A percentile compares a stretch with the other conserved stretches of the same genome.
Conservation (phyloP, 1,140 invertebrate genomes). For the Trigoniulus corallinus region DNA sequence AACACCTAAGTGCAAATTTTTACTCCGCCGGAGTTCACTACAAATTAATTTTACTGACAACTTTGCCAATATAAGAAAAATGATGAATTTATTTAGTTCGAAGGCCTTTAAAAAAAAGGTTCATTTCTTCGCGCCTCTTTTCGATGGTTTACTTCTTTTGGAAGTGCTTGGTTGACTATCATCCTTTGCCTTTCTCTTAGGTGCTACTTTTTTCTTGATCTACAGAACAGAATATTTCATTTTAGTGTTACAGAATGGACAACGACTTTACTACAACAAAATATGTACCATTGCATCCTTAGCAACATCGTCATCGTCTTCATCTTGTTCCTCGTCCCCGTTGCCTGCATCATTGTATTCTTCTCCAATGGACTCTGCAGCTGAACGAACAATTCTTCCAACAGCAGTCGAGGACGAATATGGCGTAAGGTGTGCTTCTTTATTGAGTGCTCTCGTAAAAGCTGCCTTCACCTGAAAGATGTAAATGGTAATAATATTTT, state of each 20-base stretch:
- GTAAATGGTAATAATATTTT: not conserved
- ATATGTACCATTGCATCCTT: conserved; percentile 51
- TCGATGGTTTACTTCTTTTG: too few relatives aligned
- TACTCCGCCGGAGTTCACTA: too few relatives aligned
- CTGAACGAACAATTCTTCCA: conserved; percentile 22
- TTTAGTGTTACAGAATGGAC: not conserved
- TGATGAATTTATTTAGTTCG: too few relatives aligned
- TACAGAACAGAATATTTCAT: not conserved
- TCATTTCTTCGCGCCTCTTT: too few relatives aligned
- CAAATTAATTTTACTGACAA: too few relatives aligned
- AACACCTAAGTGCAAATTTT: too few relatives aligned
- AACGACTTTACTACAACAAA: not conserved
- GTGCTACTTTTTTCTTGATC: not conserved
- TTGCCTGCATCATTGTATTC: conserved; percentile 24
- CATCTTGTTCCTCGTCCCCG: conserved; percentile 27
- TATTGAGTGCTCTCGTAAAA: conserved; percentile 83
- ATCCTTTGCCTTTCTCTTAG: not conserved
- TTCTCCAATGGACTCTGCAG: conserved; percentile 29
- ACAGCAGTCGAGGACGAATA: conserved; percentile 40
- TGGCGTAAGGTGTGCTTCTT: conserved; percentile 48
- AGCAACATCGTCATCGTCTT: conserved; percentile 44
- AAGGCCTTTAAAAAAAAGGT: too few relatives aligned
- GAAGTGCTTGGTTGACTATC: too few relatives aligned
- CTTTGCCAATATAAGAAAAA: too few relatives aligned
- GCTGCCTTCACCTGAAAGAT: conserved; percentile 60